phyloP scores from a whole-genome alignment of 2,888 invertebrate species.

The Zaprionus obscuricornis region DNA sequence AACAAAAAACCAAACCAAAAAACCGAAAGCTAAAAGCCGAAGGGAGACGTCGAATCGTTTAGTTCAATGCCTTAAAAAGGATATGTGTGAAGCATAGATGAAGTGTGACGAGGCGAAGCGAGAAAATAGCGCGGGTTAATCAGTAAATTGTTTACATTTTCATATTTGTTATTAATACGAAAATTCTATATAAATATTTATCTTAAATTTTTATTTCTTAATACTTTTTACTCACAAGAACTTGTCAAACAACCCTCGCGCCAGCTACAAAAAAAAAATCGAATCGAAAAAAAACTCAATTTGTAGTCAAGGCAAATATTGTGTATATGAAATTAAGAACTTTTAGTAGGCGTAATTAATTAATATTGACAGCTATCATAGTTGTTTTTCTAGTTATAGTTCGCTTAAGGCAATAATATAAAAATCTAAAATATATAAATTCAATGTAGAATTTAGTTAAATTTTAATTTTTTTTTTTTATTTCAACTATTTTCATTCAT shows the following conservation, averaged over 20 bases:
- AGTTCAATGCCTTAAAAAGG: conserved; percentile 8
- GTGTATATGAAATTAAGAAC: conserved; percentile 16
- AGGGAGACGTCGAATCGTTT: conserved; percentile 2
- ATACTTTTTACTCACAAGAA: not conserved
- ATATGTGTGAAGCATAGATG: too few relatives aligned
- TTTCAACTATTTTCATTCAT: too few relatives aligned
- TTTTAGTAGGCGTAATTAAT: conserved; percentile 7
- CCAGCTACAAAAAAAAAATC: not conserved
- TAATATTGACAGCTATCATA: conserved; percentile 16
- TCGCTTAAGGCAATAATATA: not conserved
- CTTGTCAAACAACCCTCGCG: conserved; percentile 7
- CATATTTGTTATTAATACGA: too few relatives aligned
- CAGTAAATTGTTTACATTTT: too few relatives aligned
- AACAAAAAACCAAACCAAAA: conserved; percentile 1
- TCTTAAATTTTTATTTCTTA: too few relatives aligned
- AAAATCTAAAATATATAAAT: too few relatives aligned
- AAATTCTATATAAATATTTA: too few relatives aligned
- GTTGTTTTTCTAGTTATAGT: not conserved
- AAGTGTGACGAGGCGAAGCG: conserved; percentile 14
- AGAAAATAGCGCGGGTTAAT: not conserved
- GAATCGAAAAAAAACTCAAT: not conserved
- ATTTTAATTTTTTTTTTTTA: too few relatives aligned
- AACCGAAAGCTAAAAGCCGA: not conserved
- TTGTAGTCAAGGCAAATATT: not conserved
- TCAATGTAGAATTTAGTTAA: too few relatives aligned